Evolutionary conservation across 2,797 vertebrate species (phyloP).

Genomic region (Manis javanica): DNA sequence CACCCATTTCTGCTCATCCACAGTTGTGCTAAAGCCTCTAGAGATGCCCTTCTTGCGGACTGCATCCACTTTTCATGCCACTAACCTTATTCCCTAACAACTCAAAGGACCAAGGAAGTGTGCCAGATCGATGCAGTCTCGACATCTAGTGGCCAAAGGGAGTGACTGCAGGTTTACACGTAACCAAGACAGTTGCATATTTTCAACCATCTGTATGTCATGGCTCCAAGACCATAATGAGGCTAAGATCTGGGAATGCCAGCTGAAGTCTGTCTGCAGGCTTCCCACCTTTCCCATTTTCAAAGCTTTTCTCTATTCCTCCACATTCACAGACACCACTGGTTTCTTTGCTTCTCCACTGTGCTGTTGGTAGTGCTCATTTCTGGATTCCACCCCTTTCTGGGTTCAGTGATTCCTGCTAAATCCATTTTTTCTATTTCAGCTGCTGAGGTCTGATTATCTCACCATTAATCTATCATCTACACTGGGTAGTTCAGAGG

Average conservation of each 20-base stretch:
- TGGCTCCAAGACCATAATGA: neutral
- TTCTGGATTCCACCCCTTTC: neutral
- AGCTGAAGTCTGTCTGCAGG: neutral
- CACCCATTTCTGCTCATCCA: neutral
- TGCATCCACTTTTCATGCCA: neutral
- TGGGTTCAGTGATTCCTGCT: neutral
- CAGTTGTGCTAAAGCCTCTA: neutral
- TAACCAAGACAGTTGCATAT: neutral
- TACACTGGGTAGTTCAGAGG: neutral
- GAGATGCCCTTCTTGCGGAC: neutral
- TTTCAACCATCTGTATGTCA: neutral
- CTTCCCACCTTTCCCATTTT: neutral
- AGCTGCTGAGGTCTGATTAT: neutral
- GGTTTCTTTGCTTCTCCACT: neutral
- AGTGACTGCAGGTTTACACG: conserved; percentile 19
- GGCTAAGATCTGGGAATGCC: neutral
- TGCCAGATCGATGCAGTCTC: neutral
- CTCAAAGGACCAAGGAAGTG: neutral
- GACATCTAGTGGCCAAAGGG: conserved; percentile 57
- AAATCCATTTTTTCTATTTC: neutral
- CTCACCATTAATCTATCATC: neutral
- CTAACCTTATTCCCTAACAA: neutral
- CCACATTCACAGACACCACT: neutral
- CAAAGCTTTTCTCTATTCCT: neutral
- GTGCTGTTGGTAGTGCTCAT: neutral